Evolutionary conservation across 2,113 vertebrate species (phyloP).

Genomic region (Ranitomeya variabilis): DNA sequence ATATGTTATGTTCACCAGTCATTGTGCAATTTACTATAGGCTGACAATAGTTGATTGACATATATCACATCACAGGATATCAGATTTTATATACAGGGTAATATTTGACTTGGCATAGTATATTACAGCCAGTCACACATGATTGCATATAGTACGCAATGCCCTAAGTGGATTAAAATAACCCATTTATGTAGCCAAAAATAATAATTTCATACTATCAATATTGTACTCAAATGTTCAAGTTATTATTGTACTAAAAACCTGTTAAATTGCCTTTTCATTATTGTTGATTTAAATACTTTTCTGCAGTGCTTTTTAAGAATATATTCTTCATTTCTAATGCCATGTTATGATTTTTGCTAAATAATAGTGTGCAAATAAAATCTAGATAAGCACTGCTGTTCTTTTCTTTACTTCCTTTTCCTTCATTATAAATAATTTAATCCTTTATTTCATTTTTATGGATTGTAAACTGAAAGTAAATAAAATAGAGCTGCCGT

Average conservation of each 20-base stretch:
- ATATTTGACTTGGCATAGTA: no score
- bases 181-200: no score
- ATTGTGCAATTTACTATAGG: no score
- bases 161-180: no score
- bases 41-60: no score
- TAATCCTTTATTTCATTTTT: constrained; percentile 3
- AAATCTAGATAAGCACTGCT: background rate
- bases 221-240: background rate
- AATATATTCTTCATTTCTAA: background rate
- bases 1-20: no score
- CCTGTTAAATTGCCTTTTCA: background rate
- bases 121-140: no score
- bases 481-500: background rate
- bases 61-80: no score
- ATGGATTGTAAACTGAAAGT: background rate
- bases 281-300: background rate
- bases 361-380: background rate
- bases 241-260: background rate
- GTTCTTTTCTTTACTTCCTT: background rate
- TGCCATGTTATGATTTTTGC: background rate
- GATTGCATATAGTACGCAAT: no score
- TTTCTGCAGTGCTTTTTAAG: background rate
- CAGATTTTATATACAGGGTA: no score
- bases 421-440: background rate
- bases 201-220: background rate